Base-by-base conservation (phyloP, 1,140 invertebrate genomes). In the Drosophila tristis region DNA sequence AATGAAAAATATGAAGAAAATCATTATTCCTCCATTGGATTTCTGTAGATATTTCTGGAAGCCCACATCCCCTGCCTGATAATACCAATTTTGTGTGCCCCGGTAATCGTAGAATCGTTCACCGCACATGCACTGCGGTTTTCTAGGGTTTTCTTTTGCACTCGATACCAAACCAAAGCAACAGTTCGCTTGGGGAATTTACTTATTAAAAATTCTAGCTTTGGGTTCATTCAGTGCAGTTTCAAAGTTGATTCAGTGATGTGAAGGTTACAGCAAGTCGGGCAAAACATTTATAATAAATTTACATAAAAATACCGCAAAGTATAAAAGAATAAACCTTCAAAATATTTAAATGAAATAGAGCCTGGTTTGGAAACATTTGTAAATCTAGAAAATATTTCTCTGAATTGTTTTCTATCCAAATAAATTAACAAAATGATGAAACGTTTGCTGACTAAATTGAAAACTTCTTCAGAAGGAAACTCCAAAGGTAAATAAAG, bases 61-160 rank as follows among this genome's bases (percentile, higher is more conserved):
- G 55, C 1, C 42, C 15, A 44, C 54, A 20, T 58, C 16, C 44
- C 48, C 25, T 50, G 42, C 51, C 25, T 50, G 35, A 58, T 35
- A 48, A 78, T 7, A 61, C 45, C 29, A 68, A 51, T 50, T 25
- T 25, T 77, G 23, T 74, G 60, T 70, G 77, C 73, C 67, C 29
- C 43, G 8, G 31, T 26, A 26, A 20, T 58, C 35, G 29, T 63
- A 61, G 55, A 55, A 51, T 63, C 44, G 20, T 55, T 35, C 9
- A 63, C 50, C 49, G 29, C 26, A 61, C 56, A 68, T 79, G 26
- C 64, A 49, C 8, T 82, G 80, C 48, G 80, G 80, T 84, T 85
- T 39, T 72, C 4, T 29, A 31, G 15, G 42, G 42, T 31, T 26
- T 61, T 77, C 45, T 26, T 61, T 77, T 77, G 67, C 73, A 16